Conservation (phyloP, 1,140 invertebrate genomes). For the Atta colombica region DNA sequence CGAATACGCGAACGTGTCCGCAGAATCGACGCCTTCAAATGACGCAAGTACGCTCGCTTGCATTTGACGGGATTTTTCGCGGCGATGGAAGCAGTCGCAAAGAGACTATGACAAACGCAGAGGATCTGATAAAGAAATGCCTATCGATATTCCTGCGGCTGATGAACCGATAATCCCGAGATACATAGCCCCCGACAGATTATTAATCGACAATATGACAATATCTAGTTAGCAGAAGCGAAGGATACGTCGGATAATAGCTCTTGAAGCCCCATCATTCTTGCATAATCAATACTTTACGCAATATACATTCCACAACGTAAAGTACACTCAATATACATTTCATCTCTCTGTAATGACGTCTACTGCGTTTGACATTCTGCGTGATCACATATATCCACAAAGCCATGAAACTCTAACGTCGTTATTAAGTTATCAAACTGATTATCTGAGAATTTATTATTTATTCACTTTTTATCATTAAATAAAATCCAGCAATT, state of each 20-base stretch:
- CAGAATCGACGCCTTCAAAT: background rate
- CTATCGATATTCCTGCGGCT: conserved; percentile 43
- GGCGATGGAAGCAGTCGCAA: background rate
- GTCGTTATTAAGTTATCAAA: conserved; percentile 47
- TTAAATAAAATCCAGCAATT: background rate
- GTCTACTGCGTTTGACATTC: conserved; percentile 42
- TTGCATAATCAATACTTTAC: conserved; percentile 47
- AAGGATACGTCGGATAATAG: conserved; percentile 33
- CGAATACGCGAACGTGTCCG: conserved; percentile 20
- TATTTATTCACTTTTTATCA: conserved; percentile 2
- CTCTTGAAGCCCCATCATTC: conserved; percentile 6
- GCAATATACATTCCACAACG: conserved; percentile 46
- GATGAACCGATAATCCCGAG: conserved; percentile 43
- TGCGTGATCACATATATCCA: background rate
- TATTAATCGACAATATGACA: conserved; percentile 62
- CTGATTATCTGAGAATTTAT: conserved; percentile 6
- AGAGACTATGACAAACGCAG: background rate
- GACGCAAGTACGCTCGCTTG: conserved; percentile 32
- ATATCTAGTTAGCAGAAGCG: conserved; percentile 53
- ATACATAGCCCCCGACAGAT: conserved; percentile 27
- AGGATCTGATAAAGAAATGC: conserved; percentile 43
- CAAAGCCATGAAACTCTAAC: background rate
- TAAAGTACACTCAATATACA: conserved; percentile 32
- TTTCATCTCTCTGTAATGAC: conserved; percentile 27
- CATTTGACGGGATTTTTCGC: conserved; percentile 25